A percentile compares a stretch with the other conserved stretches of the same genome.
These are phyloP conservation scores for Drosophila nigricruria DNA, from an alignment of 2,888 invertebrate genomes.

Conservation along the genomic window DNA sequence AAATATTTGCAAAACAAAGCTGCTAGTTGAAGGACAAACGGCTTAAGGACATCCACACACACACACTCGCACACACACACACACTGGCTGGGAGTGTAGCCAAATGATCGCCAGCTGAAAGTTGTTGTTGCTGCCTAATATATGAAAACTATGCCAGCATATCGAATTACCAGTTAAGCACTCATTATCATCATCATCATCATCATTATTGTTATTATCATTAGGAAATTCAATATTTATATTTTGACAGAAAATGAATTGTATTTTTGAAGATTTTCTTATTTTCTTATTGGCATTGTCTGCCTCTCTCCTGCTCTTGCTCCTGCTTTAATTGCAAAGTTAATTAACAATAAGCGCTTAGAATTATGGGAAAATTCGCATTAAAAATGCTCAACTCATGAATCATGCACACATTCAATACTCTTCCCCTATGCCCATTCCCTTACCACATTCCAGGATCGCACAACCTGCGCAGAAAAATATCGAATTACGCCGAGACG, in stretches of 20 bases:
- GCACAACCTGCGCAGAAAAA: constrained; percentile 61
- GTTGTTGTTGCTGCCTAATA: constrained; percentile 21
- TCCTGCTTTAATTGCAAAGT: constrained; percentile 68
- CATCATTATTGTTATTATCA: constrained; percentile 11
- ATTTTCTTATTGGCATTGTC: constrained; percentile 48
- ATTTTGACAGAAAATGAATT: constrained; percentile 73
- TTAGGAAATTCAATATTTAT: constrained; percentile 75
- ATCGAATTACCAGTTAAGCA: constrained; percentile 41
- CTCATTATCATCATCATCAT: constrained; percentile 9
- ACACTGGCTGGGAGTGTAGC: constrained; percentile 19
- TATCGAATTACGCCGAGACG: constrained; percentile 61
- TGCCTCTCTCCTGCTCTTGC: not conserved
- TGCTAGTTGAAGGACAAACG: constrained; percentile 67
- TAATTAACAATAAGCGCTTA: constrained; percentile 72
- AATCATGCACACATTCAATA: constrained; percentile 52
- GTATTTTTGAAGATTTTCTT: constrained; percentile 9
- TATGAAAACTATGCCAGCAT: constrained; percentile 48
- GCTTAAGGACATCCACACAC: constrained; percentile 35
- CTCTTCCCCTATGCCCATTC: not conserved
- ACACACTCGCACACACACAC: not conserved
- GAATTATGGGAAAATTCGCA: constrained; percentile 53
- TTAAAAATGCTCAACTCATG: constrained; percentile 59
- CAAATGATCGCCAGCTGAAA: constrained; percentile 41
- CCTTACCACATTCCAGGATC: constrained; percentile 23
- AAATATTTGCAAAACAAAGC: constrained; percentile 81